A percentile compares a stretch with the other conserved stretches of the same genome.
These are phyloP conservation scores for Geococcyx californianus DNA, from an alignment of 2,113 vertebrate species.

Conservation along the genomic window DNA sequence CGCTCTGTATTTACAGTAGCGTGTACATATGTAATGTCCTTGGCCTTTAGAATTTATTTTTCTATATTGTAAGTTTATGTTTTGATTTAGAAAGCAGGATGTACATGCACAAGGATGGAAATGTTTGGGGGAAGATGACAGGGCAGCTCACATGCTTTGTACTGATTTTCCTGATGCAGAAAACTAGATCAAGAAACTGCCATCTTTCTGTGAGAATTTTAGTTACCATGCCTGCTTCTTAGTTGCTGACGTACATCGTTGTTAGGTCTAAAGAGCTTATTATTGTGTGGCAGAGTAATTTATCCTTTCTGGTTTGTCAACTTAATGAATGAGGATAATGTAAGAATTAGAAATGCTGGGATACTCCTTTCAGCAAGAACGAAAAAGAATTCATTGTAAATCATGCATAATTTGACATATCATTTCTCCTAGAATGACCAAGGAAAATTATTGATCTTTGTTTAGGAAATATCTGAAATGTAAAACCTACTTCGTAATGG, in stretches of 20 bases:
- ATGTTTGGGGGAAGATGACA: not conserved
- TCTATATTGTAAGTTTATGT: not conserved
- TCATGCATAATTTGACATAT: not conserved
- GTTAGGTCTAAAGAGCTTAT: not conserved
- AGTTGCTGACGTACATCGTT: not conserved
- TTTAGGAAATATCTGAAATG: constrained; percentile 6
- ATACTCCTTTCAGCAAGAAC: not conserved
- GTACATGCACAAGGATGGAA: not conserved
- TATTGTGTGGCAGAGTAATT: not conserved
- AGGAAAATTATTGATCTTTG: not conserved
- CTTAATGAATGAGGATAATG: not conserved
- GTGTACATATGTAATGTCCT: not conserved
- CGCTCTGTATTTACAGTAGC: not conserved
- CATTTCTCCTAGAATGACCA: not conserved
- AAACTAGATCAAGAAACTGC: not conserved
- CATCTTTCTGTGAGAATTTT: not conserved
- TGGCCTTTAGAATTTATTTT: not conserved
- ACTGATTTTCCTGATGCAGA: not conserved
- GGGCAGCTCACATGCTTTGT: not conserved
- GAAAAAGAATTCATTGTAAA: not conserved
- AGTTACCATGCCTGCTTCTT: not conserved
- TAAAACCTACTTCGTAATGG: not conserved
- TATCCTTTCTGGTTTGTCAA: not conserved
- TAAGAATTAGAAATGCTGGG: not conserved
- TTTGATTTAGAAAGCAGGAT: not conserved